These are phyloP conservation scores for Meriones unguiculatus DNA, from an alignment of 2,113 vertebrate species.

Conservation along the genomic window DNA sequence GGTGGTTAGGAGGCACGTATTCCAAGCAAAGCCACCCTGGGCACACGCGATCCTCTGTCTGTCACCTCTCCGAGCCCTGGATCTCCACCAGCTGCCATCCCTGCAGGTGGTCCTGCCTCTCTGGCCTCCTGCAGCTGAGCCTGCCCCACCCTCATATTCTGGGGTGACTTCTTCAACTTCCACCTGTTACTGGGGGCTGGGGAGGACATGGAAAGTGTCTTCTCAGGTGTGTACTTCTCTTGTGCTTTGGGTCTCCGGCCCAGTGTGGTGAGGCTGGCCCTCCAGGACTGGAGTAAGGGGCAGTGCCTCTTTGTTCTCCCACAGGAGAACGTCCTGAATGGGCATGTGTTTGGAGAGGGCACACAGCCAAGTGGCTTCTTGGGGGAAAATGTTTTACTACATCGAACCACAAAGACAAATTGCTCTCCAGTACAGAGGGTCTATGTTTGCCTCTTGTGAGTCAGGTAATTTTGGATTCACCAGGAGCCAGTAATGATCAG, in stretches of 20 bases:
- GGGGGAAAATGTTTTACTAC: neutral
- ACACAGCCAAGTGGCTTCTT: neutral
- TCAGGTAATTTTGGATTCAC: neutral
- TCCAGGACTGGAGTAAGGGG: accelerated
- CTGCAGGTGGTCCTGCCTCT: neutral
- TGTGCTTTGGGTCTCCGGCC: neutral
- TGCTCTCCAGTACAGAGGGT: neutral
- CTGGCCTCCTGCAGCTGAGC: neutral
- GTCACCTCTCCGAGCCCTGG: neutral
- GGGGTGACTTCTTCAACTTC: neutral
- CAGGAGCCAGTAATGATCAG: neutral
- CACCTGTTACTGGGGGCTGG: neutral
- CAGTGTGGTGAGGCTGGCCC: neutral
- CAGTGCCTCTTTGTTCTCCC: neutral
- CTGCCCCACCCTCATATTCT: neutral
- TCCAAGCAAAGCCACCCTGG: neutral
- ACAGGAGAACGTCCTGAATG: neutral
- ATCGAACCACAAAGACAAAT: neutral
- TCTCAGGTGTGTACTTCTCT: neutral
- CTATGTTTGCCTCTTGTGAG: neutral
- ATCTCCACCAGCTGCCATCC: neutral
- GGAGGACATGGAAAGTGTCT: neutral
- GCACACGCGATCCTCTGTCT: neutral
- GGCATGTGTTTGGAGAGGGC: neutral
- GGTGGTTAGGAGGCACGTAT: accelerated